Evolutionary conservation across 2,113 vertebrate genomes (phyloP).

Genomic region (Suricata suricatta): DNA sequence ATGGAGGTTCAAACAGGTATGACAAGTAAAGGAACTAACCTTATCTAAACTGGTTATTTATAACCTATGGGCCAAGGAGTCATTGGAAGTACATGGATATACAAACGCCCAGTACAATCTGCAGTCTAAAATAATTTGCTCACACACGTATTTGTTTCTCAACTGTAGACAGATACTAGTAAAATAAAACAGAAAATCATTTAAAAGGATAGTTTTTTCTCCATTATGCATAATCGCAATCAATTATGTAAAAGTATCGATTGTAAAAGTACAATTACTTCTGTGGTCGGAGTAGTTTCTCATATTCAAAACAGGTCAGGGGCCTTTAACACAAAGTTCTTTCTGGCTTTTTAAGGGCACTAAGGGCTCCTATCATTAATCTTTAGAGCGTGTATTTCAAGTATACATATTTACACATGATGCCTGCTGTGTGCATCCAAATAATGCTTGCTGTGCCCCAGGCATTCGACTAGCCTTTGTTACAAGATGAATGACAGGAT

Average conservation of each 20-base stretch:
- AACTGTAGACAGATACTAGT: background rate
- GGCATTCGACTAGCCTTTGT: background rate
- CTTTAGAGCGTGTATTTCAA: background rate
- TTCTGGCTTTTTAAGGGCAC: slow-evolving; percentile 22
- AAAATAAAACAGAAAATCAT: slow-evolving; percentile 23
- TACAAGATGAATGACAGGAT: slow-evolving; percentile 10
- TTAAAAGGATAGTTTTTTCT: background rate
- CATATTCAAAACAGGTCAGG: background rate
- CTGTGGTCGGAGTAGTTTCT: background rate
- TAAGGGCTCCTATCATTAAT: background rate
- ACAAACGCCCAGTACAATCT: background rate
- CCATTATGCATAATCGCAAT: background rate
- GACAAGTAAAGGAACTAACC: background rate
- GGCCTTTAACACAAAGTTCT: background rate
- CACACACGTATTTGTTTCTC: background rate
- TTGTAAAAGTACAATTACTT: background rate
- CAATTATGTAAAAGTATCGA: no score
- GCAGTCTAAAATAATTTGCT: background rate
- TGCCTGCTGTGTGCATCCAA: background rate
- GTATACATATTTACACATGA: background rate
- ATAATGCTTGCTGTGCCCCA: background rate
- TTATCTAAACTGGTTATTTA: slow-evolving; percentile 46
- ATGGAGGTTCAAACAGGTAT: background rate
- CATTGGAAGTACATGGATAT: background rate
- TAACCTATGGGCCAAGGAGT: background rate